Conservation (phyloP, 2,797 vertebrate species). For the Sebastes wilsoni region DNA sequence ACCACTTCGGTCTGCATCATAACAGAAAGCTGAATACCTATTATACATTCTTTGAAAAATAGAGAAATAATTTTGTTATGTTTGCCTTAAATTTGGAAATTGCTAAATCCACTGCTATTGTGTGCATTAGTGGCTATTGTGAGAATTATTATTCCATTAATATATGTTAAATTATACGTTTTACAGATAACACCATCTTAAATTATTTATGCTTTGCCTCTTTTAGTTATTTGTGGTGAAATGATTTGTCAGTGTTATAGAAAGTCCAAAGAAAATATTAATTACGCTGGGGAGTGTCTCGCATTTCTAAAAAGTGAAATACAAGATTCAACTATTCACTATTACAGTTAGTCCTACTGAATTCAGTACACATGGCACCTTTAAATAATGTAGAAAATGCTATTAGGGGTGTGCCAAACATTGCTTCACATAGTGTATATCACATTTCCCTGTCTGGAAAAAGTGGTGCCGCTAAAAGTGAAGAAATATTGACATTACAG, state of each 20-base stretch:
- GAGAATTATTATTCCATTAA: not conserved
- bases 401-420: not conserved
- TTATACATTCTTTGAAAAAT: not conserved
- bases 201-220: not conserved
- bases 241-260: not conserved
- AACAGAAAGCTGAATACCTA: not conserved
- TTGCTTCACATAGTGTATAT: constrained; percentile 5
- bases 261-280: not conserved
- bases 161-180: not conserved
- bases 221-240: not conserved
- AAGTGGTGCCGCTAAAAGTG: constrained; percentile 17
- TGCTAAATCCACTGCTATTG: not conserved
- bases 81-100: not conserved
- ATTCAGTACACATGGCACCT: not conserved
- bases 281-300: not conserved
- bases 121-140: not conserved
- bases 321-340: not conserved
- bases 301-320: not conserved
- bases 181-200: not conserved
- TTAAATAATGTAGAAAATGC: not conserved
- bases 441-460: constrained; percentile 8
- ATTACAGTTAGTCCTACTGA: not conserved
- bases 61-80: not conserved
- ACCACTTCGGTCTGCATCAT: not conserved
- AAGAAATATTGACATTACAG: constrained; percentile 34